Base-by-base conservation (phyloP, 2,113 vertebrate species). In the Phaethon lepturus region DNA sequence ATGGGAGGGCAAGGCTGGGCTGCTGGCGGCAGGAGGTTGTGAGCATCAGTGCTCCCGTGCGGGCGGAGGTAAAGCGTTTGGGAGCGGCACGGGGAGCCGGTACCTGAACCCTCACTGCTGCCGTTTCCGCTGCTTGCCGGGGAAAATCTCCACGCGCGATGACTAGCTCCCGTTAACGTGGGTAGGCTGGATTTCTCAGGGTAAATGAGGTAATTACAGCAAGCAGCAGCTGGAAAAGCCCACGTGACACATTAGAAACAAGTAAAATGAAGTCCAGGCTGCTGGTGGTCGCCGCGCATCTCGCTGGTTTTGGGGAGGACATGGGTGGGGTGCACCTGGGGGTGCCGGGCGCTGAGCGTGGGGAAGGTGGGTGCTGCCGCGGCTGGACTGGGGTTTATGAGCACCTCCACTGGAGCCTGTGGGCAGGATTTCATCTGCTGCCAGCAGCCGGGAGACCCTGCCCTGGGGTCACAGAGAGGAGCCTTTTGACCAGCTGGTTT, bases 301-400 rank as follows among this genome's bases (percentile, higher is more conserved):
- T 52, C 0, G 0, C n/a, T 71, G 42, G 0, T 22, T 66, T 35
- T 6, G 28, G 24, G 35, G 25, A 75, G 47, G 22, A 7, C 16
- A 17, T 5, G 26, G 35, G 14, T n/a, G 53, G 67, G 35, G 23
- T 38, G 25, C 2, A 1, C 11, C 17, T 16, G 49, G 78, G 49
- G 33, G 18, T 10, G 62, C 7, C 5, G 47, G 56, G 14, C 45
- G 26, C 35, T 50, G 24, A 8, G 40, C 9, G 16, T 59, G 55
- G 63, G 63, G 14, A 71, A 40, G 55, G 45, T 1, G 1, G 26
- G 47, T 1, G 6, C 40, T 0, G 1, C 31, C 40, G 73, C n/a
- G n/a, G 23, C 47, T n/a, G 1, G 2, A 7, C 42, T 23, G 5
- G 52, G 52, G n/a, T 13, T 71, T 82, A 4, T n/a, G 62, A 76